Percentiles rank a stretch among this genome's conserved stretches.
Conservation (phyloP, 2,888 invertebrate species). For the Rotaria magnacalcarata region DNA sequence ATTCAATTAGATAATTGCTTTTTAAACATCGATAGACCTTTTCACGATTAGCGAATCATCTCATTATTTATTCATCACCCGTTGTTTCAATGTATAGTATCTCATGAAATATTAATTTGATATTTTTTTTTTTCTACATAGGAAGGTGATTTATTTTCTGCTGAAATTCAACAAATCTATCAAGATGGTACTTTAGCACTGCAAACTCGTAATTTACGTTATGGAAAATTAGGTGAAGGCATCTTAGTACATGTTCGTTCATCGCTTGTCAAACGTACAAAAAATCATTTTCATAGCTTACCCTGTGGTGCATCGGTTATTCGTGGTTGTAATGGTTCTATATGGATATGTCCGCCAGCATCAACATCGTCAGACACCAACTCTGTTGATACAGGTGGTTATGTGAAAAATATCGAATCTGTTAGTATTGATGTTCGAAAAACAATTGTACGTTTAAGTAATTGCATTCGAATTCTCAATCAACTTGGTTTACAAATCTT, state of each 20-base stretch:
- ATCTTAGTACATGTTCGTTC: conserved; percentile 82
- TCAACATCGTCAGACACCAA: conserved; percentile 63
- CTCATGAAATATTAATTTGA: too few relatives aligned
- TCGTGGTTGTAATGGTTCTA: conserved; percentile 88
- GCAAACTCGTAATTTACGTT: conserved; percentile 90
- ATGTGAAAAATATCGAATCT: conserved; percentile 61
- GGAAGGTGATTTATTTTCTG: conserved; percentile 50
- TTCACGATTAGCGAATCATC: too few relatives aligned
- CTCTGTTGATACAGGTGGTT: conserved; percentile 71
- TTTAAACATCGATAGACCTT: too few relatives aligned
- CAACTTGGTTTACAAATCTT: conserved; percentile 82
- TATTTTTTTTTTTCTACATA: background rate
- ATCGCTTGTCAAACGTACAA: conserved; percentile 80
- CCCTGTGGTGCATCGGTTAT: conserved; percentile 85
- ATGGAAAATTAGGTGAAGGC: conserved; percentile 87
- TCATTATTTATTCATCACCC: too few relatives aligned
- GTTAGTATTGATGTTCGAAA: conserved; percentile 72
- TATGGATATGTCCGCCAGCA: conserved; percentile 70
- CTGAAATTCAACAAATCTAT: conserved; percentile 88
- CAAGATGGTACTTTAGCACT: conserved; percentile 84
- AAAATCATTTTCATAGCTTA: conserved; percentile 89
- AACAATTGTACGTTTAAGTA: conserved; percentile 79
- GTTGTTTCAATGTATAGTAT: too few relatives aligned
- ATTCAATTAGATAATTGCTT: too few relatives aligned
- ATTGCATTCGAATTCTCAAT: conserved; percentile 80